Conservation (phyloP, 1,140 invertebrate genomes). For the Gryllus bimaculatus region DNA sequence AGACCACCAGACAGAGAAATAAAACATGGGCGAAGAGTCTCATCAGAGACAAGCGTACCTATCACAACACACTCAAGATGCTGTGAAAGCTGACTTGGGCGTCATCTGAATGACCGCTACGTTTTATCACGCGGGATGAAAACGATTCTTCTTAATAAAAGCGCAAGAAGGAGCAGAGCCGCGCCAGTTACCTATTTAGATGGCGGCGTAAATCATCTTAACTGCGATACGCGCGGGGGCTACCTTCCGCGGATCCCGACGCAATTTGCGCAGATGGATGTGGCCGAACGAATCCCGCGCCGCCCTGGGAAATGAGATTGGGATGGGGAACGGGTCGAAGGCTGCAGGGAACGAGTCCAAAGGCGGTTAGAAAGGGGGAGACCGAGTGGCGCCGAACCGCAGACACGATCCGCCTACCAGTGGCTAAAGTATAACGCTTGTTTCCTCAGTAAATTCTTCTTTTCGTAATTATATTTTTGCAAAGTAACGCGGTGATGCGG, state of each 20-base stretch:
- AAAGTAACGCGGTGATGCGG: too few relatives aligned
- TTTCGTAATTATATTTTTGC: too few relatives aligned
- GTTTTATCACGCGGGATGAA: background rate
- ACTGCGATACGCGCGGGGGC: background rate
- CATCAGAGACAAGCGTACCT: too few relatives aligned
- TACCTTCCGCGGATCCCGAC: background rate
- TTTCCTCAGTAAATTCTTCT: too few relatives aligned
- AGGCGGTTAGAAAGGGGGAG: background rate
- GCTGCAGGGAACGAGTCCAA: background rate
- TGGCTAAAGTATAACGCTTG: too few relatives aligned
- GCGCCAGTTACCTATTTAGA: background rate
- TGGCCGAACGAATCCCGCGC: background rate
- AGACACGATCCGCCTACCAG: too few relatives aligned
- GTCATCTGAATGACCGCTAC: background rate
- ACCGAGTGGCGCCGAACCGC: too few relatives aligned
- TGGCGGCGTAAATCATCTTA: background rate
- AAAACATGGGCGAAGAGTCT: too few relatives aligned
- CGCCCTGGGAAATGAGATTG: background rate
- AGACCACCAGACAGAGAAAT: too few relatives aligned
- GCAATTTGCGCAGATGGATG: background rate
- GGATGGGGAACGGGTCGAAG: background rate
- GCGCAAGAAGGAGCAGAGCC: background rate
- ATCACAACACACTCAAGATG: too few relatives aligned
- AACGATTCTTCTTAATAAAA: conserved; percentile 1
- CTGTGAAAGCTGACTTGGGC: background rate